Base-by-base conservation (phyloP, 2,888 invertebrate species). In the Sturmia bella region DNA sequence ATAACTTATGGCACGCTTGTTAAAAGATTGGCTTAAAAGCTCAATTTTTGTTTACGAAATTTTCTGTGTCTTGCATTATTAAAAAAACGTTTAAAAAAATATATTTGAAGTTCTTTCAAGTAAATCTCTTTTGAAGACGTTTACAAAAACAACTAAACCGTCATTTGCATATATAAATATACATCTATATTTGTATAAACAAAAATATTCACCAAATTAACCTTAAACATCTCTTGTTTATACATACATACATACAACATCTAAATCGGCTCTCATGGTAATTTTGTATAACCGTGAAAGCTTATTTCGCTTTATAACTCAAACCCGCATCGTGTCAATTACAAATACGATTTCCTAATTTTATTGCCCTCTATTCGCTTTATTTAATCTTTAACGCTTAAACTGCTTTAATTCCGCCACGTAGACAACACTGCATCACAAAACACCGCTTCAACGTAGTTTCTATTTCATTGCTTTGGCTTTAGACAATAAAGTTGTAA, bases 351-450 rank as follows among this genome's bases (percentile, higher is more conserved):
- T 17, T 12, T 19, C 13, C 11, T 69, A 87, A 87, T 87, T 88
- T 88, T 79, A 88, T 86, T 88, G 88, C 87, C 87, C 83, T 87
- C 88, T 88, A 85, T 87, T 85, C 83, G 85, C 85, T 85, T 84
- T 69, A 64, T 85, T 84, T 69, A 64, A 69, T 66, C 73, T 68
- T 61, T 13, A 32, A 12, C 48, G 72, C 78, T 81, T 64, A 19
- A 52, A 39, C 43, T 27, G 9, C 19, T 43, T 43, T 6, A 56
- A 24, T 57, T 12, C 45, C 41, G 27, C 19, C 63, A 17, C 24
- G 24, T 56, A 54, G 48, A 24, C 39, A 37, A 61, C 41, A 79
- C 37, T 15, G 37, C 76, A 57, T 15, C 48, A 48, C 48, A 19
- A 21, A 0, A 48, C 50, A 74, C 48, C 21, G 13, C 50, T 59